These are phyloP conservation scores for Caenorhabditis elegans DNA, from an alignment of 1,140 invertebrate genomes.

Conservation along the genomic window DNA sequence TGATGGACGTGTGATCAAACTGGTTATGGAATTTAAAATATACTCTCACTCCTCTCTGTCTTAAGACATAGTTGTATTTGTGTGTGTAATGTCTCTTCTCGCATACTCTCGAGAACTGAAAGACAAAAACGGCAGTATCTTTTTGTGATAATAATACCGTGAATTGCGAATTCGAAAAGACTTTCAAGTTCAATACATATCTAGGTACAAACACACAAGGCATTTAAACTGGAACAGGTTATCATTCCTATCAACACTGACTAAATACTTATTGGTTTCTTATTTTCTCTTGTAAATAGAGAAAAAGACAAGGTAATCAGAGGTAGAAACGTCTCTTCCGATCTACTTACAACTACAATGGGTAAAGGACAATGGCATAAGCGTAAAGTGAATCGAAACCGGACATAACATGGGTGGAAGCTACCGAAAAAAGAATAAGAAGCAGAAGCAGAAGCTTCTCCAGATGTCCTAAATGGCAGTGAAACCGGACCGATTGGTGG, in stretches of 20 bases:
- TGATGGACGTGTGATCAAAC: slow-evolving; percentile 27
- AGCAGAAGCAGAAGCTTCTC: background rate
- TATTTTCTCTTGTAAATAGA: background rate
- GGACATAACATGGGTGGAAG: background rate
- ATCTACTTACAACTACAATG: background rate
- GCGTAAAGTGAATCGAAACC: slow-evolving; percentile 18
- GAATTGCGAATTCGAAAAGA: background rate
- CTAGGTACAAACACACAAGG: slow-evolving; percentile 11
- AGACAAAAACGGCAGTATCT: background rate
- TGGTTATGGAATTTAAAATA: slow-evolving; percentile 34
- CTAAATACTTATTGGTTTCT: background rate
- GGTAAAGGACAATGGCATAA: slow-evolving; percentile 21
- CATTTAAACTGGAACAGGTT: slow-evolving; percentile 15
- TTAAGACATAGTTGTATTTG: background rate
- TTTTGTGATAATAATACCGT: background rate
- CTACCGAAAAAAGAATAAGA: background rate
- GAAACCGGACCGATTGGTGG: background rate
- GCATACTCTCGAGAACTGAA: background rate
- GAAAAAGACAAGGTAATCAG: background rate
- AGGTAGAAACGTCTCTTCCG: background rate
- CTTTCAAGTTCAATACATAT: slow-evolving; percentile 15
- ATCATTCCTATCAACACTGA: background rate
- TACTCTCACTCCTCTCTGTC: background rate
- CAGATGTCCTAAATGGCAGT: background rate
- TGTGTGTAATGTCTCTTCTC: background rate